Evolutionary conservation across 2,888 invertebrate genomes (phyloP), one percentile per base, ranked within the genome.

Genomic region (Lasiommata megera): DNA sequence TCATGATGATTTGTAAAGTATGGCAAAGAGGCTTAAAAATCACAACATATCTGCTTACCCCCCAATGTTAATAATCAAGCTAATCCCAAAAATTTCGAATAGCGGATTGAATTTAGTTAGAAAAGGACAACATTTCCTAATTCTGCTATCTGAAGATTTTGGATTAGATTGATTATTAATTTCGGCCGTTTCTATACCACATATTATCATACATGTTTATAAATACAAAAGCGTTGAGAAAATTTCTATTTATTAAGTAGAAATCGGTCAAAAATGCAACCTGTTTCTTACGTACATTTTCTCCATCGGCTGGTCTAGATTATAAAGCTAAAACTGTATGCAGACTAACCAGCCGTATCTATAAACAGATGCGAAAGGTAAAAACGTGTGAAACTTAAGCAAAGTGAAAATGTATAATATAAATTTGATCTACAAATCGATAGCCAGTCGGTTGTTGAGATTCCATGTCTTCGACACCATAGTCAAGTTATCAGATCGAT

Each of bases 341-440:
- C 9, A 29, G 38, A 40, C 7, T 16, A 40, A 17, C 38, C 17
- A 16, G 3, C 38, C 9, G 16, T 28, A 8, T 1, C 8, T 37
- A 23, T 51, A 52, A n/a, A 29, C 9, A 16, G 23, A 28, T 36
- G 37, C 16, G 14, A 29, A 40, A 23, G 16, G 29, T 36, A 51
- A 29, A 51, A 40, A 18, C 47, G 47, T 34, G 34, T 14, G 17
- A 47, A 47, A 36, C 34, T 11, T 7, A 5, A n/a, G 16, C 47
- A 52, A 17, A 3, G 12, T 37, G 31, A 12, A 23, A 37, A 37
- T 37, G 14, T 23, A 37, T 34, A 18, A 53, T 14, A 53, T 53
- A 53, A 41, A 52, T 51, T 51, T 51, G 53, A 53, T 53, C 31
- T 34, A 44, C 23, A 53, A 53, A 53, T 36, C 44, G 53, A 53